A percentile compares a stretch with the other conserved stretches of the same genome.
phyloP scores from a whole-genome alignment of 2,113 vertebrate genomes.

The Labeo rohita region DNA sequence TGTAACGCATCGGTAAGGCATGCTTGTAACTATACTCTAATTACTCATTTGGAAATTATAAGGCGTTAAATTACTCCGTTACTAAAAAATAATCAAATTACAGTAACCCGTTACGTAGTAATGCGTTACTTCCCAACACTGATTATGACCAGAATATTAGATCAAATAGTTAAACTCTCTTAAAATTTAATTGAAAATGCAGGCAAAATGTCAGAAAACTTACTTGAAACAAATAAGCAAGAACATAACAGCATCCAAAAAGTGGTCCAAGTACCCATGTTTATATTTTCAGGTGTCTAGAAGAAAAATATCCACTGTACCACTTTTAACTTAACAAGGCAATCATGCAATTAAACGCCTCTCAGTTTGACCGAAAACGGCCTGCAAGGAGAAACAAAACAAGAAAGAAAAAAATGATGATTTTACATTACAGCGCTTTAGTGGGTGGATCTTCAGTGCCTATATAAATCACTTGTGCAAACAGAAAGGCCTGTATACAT shows the following conservation, averaged over 20 bases:
- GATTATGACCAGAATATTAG: too few species aligned
- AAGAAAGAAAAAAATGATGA: not conserved
- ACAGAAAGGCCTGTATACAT: not conserved
- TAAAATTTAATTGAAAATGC: not conserved
- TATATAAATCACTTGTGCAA: not conserved
- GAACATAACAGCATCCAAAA: not conserved
- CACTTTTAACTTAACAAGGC: not conserved
- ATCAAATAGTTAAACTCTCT: too few species aligned
- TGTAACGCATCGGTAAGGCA: too few species aligned
- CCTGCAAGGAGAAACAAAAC: not conserved
- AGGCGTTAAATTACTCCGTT: too few species aligned
- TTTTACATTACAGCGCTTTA: not conserved
- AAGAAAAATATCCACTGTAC: not conserved
- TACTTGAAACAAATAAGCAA: slow-evolving; percentile 33
- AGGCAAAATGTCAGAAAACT: slow-evolving; percentile 3
- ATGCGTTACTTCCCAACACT: too few species aligned
- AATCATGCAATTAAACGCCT: not conserved
- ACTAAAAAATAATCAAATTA: too few species aligned
- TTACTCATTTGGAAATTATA: too few species aligned
- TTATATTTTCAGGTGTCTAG: not conserved
- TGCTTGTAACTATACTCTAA: too few species aligned
- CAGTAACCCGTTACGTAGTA: too few species aligned
- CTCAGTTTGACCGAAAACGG: not conserved
- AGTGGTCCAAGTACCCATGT: not conserved
- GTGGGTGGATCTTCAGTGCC: not conserved